Base-by-base conservation (phyloP, 2,888 invertebrate species). In the Phalera bucephala region DNA sequence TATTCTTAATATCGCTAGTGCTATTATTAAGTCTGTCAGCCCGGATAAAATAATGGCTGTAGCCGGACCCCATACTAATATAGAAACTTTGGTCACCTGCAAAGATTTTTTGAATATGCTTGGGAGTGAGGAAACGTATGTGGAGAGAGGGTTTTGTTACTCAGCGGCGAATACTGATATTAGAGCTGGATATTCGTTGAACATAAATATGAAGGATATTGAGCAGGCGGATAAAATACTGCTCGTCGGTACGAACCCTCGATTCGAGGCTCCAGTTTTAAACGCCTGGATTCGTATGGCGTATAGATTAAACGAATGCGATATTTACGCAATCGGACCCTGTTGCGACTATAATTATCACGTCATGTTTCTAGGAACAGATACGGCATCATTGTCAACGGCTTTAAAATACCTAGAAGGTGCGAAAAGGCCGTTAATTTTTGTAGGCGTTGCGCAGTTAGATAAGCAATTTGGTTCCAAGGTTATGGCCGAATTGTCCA, bases 201-300 rank as follows among this genome's bases (percentile, higher is more conserved):
- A 79, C 45, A 48, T 79, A 69, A 94, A 93, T 23, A 91, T 99
- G 48, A 98, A 98, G 82, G 95, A 98, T 62, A 54, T 87, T 14
- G 57, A 53, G 10, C 47, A 61, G 32, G 96, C 99, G 9, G 99
- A 99, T 84, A 92, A 94, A 46, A 93, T 99, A 40, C 77, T 99
- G 13, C 87, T 99, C 22, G 92, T 99, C 41, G 99, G 99, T 29
- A 98, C 99, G 1, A 99, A 99, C 90, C 98, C 99, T 1, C 92
- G 99, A 52, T 98, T 96, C 72, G 99, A 99, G 86, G 99, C 99
- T 7, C 98, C 99, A 0, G 89, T 99, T 31, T 90, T 99, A 31
- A 99, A 99, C 76, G 95, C 98, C 0, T 93, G 99, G 72, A 93
- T 99, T 50, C 93, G 99, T 33, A 98, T 99, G 82, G 94, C 95